Evolutionary conservation across 2,797 vertebrate species (phyloP).

Genomic region (Cetoscarus ocellatus): DNA sequence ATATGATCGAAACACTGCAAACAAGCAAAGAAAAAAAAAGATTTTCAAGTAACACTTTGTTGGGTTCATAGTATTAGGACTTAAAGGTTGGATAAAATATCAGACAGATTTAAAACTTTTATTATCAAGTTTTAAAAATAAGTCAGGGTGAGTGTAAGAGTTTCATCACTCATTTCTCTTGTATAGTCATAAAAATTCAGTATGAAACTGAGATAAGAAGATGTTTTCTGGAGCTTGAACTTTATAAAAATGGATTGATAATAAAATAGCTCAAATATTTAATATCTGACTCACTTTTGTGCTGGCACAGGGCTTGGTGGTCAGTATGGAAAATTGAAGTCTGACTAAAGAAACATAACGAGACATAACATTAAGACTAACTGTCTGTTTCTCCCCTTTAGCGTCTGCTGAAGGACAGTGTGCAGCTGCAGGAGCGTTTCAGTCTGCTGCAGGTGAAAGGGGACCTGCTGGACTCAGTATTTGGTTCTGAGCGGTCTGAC

Average conservation of each 20-base stretch:
- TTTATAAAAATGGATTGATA: background rate
- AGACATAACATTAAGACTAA: no score
- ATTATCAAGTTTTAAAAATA: background rate
- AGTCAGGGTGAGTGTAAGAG: conserved; percentile 14
- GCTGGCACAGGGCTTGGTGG: background rate
- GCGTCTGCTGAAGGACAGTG: conserved; percentile 86
- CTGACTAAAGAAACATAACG: no score
- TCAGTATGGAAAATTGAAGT: background rate
- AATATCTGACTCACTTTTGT: background rate
- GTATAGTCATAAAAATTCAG: background rate
- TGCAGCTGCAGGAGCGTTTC: conserved; percentile 87
- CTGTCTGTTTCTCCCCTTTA: conserved; percentile 36
- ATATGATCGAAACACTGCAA: no score
- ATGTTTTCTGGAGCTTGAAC: background rate
- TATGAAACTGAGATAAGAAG: background rate
- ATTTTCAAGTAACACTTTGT: no score
- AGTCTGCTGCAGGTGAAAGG: conserved; percentile 83
- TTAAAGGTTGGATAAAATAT: background rate
- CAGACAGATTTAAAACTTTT: background rate
- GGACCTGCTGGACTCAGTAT: conserved; percentile 85
- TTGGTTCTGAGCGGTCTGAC: conserved; percentile 83
- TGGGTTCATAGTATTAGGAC: no score
- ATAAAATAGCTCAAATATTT: no score
- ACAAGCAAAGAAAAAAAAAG: no score
- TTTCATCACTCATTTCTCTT: conserved; percentile 10